Percentiles rank a stretch among this genome's conserved stretches.
phyloP scores from a whole-genome alignment of 1,140 invertebrate genomes.

The Helicoverpa armigera region DNA sequence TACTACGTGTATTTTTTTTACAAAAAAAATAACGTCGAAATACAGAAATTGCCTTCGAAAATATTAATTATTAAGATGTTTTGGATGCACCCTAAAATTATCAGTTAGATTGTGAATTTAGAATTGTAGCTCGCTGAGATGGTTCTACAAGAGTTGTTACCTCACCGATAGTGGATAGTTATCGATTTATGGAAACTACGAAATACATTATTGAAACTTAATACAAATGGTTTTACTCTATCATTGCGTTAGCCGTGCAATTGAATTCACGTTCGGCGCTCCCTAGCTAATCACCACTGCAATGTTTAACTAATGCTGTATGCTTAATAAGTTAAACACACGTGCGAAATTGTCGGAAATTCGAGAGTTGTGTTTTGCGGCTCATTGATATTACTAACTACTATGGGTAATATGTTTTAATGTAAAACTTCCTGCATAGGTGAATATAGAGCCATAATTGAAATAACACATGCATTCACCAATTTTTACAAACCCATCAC shows the following conservation, averaged over 20 bases:
- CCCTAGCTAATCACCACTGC: too few species aligned
- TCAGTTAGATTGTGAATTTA: constrained; percentile 77
- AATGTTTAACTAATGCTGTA: too few species aligned
- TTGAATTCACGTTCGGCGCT: too few species aligned
- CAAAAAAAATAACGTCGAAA: not conserved
- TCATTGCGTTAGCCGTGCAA: not conserved
- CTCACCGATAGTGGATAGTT: constrained; percentile 85
- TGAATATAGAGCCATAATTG: too few species aligned
- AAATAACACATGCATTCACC: not conserved
- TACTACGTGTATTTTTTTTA: not conserved
- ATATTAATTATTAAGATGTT: constrained; percentile 34
- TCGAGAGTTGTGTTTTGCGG: too few species aligned
- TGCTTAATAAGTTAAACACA: too few species aligned
- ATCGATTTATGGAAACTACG: constrained; percentile 82
- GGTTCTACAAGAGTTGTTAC: constrained; percentile 83
- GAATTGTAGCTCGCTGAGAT: constrained; percentile 73
- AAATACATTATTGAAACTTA: constrained; percentile 77
- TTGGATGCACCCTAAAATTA: constrained; percentile 74
- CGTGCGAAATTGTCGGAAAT: too few species aligned
- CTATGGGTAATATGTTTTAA: too few species aligned
- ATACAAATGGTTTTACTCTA: constrained; percentile 25
- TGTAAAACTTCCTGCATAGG: not conserved
- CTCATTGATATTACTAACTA: too few species aligned
- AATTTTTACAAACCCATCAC: not conserved
- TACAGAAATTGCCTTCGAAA: not conserved